Percentiles rank a stretch among this genome's conserved stretches.
These are phyloP conservation scores for Thecocarcelia acutangulata DNA, from an alignment of 2,888 invertebrate genomes.

Conservation along the genomic window DNA sequence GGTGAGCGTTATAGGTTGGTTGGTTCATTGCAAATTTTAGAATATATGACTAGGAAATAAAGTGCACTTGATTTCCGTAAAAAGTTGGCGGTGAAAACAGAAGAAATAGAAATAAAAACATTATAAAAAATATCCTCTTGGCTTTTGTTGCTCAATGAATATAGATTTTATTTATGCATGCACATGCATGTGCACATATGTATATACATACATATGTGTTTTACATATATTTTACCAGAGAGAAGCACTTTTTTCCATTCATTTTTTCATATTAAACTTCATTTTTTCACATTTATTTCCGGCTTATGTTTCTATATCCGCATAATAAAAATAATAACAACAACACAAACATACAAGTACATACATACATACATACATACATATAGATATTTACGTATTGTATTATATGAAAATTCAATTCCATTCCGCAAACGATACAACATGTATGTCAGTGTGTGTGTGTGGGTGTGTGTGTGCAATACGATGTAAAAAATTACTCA, in stretches of 20 bases:
- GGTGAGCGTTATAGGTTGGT: constrained; percentile 31
- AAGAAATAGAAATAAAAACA: constrained; percentile 59
- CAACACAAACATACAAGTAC: constrained; percentile 19
- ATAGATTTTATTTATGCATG: constrained; percentile 33
- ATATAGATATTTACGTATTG: neutral
- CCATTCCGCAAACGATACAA: constrained; percentile 22
- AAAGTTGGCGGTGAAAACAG: constrained; percentile 57
- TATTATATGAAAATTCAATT: constrained; percentile 45
- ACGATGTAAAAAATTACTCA: constrained; percentile 15
- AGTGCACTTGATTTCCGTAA: constrained; percentile 68
- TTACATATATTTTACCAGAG: constrained; percentile 13
- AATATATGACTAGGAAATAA: constrained; percentile 69
- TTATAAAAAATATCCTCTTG: constrained; percentile 54
- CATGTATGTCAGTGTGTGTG: too few relatives aligned
- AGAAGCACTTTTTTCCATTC: neutral
- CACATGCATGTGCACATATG: neutral
- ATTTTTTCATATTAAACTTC: constrained; percentile 60
- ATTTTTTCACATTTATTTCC: constrained; percentile 69
- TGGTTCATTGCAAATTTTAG: constrained; percentile 50
- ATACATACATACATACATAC: constrained; percentile 7
- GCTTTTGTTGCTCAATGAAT: constrained; percentile 61
- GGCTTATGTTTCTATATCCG: constrained; percentile 70
- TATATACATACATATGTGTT: too few relatives aligned
- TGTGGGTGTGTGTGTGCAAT: neutral
- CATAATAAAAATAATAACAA: constrained; percentile 36